Evolutionary conservation across 2,888 invertebrate genomes (phyloP).

Genomic region (Pelosia muscerda): DNA sequence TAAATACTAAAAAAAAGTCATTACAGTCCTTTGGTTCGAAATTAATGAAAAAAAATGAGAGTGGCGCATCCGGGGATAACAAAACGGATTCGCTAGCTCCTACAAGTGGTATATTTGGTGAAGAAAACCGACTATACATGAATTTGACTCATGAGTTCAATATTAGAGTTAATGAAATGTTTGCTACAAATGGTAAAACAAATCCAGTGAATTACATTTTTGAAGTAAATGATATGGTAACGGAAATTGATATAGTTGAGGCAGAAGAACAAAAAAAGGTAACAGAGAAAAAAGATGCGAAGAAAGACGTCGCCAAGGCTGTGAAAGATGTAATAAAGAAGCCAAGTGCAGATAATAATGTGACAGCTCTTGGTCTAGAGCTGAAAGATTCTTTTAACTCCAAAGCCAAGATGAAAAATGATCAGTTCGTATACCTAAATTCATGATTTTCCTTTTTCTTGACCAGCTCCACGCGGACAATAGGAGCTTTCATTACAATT

Average conservation of each 20-base stretch:
- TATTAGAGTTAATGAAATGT: slow-evolving; percentile 54
- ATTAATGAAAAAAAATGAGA: slow-evolving; percentile 9
- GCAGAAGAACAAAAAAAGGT: slow-evolving; percentile 64
- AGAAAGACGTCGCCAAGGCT: slow-evolving; percentile 27
- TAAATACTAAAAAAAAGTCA: slow-evolving; percentile 54
- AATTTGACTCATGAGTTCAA: slow-evolving; percentile 58
- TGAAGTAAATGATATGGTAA: slow-evolving; percentile 65
- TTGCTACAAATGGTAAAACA: slow-evolving; percentile 30
- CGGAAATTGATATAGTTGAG: slow-evolving; percentile 52
- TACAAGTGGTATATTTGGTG: slow-evolving; percentile 13
- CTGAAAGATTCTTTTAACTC: slow-evolving; percentile 55
- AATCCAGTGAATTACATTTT: slow-evolving; percentile 64
- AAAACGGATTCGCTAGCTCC: slow-evolving; percentile 9
- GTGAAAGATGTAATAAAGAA: slow-evolving; percentile 13
- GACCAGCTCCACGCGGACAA: not conserved
- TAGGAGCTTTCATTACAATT: not conserved
- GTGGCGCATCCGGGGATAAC: not conserved
- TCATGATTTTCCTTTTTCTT: not conserved
- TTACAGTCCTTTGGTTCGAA: slow-evolving; percentile 32
- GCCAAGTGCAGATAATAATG: slow-evolving; percentile 55
- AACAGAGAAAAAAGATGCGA: slow-evolving; percentile 58
- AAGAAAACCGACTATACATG: slow-evolving; percentile 50
- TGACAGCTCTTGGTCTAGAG: slow-evolving; percentile 55
- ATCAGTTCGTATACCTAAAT: slow-evolving; percentile 59
- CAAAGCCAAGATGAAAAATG: slow-evolving; percentile 54